Conservation (phyloP, 2,113 vertebrate species). For the Tachysurus vachellii region DNA sequence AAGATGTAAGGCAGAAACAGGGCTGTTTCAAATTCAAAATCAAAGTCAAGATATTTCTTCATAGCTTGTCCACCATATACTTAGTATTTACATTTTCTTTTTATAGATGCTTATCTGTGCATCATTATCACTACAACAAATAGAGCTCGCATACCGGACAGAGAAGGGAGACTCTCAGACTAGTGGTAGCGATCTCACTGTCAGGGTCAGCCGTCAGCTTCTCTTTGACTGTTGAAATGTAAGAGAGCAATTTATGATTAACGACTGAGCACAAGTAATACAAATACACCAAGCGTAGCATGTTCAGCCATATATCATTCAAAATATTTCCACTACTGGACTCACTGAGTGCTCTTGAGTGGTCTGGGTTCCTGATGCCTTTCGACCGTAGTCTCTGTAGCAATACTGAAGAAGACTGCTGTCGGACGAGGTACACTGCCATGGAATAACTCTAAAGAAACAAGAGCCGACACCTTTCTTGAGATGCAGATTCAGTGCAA, state of each 20-base stretch:
- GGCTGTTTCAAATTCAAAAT: background rate
- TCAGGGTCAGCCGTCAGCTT: slow-evolving; percentile 96
- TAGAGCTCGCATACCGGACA: slow-evolving; percentile 81
- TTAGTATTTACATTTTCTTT: background rate
- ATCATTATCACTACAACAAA: background rate
- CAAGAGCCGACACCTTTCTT: background rate
- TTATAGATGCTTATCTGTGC: background rate
- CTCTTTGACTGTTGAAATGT: slow-evolving; percentile 86
- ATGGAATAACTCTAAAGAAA: slow-evolving; percentile 90
- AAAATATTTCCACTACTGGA: slow-evolving; percentile 27
- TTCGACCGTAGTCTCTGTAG: slow-evolving; percentile 94
- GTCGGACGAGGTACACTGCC: slow-evolving; percentile 97
- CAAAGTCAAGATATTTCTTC: background rate
- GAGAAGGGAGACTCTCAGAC: slow-evolving; percentile 92
- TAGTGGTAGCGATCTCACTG: slow-evolving; percentile 98
- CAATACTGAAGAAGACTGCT: slow-evolving; percentile 93
- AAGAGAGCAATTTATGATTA: background rate
- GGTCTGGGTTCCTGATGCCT: slow-evolving; percentile 97
- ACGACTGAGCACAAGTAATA: background rate
- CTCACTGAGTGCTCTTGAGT: slow-evolving; percentile 97
- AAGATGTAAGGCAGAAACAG: background rate
- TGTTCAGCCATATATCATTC: background rate
- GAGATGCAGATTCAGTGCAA: background rate
- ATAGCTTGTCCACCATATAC: background rate
- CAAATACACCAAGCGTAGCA: background rate